Conservation (phyloP, 2,797 vertebrate genomes). For the Sternarchorhynchus goeldii region DNA sequence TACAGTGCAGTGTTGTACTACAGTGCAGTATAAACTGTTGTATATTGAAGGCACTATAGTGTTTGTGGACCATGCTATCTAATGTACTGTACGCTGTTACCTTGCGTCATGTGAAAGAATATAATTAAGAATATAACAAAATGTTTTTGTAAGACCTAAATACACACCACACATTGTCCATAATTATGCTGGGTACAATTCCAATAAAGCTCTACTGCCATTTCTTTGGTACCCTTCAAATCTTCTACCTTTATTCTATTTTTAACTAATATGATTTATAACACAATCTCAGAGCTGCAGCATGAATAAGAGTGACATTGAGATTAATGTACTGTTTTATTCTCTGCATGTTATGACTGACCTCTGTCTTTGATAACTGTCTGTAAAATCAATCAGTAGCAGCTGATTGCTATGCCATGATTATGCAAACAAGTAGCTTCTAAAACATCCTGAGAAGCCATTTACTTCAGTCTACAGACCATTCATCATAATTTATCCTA, state of each 20-base stretch:
- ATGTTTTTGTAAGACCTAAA: too few species aligned
- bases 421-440: conserved; percentile 62
- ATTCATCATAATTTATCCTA: conserved; percentile 70
- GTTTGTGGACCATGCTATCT: too few species aligned
- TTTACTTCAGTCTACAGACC: conserved; percentile 61
- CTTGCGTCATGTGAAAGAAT: too few species aligned
- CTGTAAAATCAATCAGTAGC: conserved; percentile 65
- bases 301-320: conserved; percentile 55
- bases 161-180: not conserved
- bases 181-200: not conserved
- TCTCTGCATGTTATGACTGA: conserved; percentile 46
- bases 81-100: too few species aligned
- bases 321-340: conserved; percentile 43
- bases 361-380: conserved; percentile 54
- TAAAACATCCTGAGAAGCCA: conserved; percentile 58
- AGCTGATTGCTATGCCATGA: conserved; percentile 66
- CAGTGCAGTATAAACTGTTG: too few species aligned
- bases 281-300: conserved; percentile 47
- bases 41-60: too few species aligned
- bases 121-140: too few species aligned
- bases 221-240: conserved; percentile 15
- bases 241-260: not conserved
- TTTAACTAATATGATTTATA: conserved; percentile 59
- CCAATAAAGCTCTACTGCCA: not conserved
- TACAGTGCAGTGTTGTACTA: too few species aligned